phyloP scores from a whole-genome alignment of 2,113 vertebrate species.

The Neogale vison region DNA sequence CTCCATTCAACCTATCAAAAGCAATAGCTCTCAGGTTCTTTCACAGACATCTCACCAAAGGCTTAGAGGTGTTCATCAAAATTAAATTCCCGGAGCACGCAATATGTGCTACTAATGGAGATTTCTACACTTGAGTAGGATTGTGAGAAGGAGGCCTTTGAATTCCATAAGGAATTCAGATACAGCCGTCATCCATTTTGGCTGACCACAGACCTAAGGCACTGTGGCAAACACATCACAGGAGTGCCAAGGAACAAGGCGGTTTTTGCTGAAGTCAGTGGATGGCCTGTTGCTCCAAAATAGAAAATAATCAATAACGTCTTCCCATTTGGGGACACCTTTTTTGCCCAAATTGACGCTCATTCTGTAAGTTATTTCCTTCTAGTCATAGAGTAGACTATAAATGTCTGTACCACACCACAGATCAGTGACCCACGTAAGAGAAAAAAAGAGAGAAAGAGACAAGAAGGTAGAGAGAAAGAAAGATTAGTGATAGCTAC shows the following conservation, averaged over 20 bases:
- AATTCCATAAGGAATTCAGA: neutral
- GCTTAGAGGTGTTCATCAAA: neutral
- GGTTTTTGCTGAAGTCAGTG: neutral
- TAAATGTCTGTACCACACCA: neutral
- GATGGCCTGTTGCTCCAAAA: neutral
- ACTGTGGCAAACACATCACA: accelerated
- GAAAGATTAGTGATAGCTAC: neutral
- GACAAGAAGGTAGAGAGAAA: neutral
- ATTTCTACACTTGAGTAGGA: neutral
- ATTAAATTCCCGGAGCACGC: neutral
- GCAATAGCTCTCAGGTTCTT: neutral
- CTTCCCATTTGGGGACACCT: neutral
- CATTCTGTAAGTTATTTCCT: neutral
- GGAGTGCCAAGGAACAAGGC: neutral
- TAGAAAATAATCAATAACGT: neutral
- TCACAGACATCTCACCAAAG: neutral
- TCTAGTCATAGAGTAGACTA: neutral
- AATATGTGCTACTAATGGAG: neutral
- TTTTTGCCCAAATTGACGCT: neutral
- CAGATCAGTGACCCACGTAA: neutral
- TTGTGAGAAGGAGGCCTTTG: neutral
- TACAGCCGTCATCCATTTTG: too few species aligned
- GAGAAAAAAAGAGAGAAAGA: neutral
- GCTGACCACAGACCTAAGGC: neutral
- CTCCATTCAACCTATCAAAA: neutral